These are phyloP conservation scores for Notothenia rossii DNA, from an alignment of 2,113 vertebrate genomes.

Conservation along the genomic window DNA sequence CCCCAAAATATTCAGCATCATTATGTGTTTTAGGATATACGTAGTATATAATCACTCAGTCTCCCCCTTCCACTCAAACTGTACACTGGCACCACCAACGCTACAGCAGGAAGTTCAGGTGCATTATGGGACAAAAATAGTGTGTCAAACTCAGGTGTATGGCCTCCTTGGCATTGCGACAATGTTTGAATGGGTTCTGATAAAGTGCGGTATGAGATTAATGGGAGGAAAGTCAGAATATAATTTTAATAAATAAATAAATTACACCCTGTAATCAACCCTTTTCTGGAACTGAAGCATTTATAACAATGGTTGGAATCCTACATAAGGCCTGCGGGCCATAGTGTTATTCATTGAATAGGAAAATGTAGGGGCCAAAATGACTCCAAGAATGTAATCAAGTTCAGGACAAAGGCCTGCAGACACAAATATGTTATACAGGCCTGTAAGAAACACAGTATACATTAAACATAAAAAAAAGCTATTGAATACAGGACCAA, in stretches of 20 bases:
- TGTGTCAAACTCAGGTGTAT: not conserved
- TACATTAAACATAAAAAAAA: not conserved
- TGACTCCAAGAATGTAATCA: not conserved
- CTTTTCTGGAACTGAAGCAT: not conserved
- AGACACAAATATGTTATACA: not conserved
- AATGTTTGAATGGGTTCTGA: not conserved
- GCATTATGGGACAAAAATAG: constrained; percentile 30
- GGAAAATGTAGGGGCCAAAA: not conserved
- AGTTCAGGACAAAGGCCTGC: not conserved
- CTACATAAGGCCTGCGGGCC: not conserved
- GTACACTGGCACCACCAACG: constrained; percentile 33
- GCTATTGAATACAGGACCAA: not conserved
- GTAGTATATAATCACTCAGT: constrained; percentile 39
- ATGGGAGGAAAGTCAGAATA: not conserved
- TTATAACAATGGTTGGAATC: not conserved
- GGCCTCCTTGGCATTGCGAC: not conserved
- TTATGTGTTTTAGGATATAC: constrained; percentile 29
- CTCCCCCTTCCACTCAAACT: not conserved
- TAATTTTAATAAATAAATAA: not conserved
- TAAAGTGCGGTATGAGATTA: constrained; percentile 20
- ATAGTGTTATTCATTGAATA: not conserved
- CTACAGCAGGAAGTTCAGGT: constrained; percentile 33
- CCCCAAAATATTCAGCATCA: constrained; percentile 22
- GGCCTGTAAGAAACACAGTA: not conserved
- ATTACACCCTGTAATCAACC: not conserved